Percentiles rank a stretch among this genome's conserved stretches.
Conservation (phyloP, 2,888 invertebrate species). For the Venusia cambrica region DNA sequence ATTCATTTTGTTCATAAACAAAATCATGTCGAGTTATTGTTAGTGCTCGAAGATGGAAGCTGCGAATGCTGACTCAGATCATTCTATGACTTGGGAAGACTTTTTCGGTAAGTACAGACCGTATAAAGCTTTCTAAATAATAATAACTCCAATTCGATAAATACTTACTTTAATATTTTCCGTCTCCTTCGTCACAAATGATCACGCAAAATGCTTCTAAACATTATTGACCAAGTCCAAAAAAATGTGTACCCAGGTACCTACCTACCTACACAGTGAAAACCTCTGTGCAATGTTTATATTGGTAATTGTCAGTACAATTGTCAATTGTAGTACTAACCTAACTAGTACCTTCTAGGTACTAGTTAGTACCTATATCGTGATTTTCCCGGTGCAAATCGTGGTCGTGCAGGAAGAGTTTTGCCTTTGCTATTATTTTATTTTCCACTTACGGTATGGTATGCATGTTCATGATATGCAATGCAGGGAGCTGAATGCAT, state of each 20-base stretch:
- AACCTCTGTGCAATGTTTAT: too few species aligned
- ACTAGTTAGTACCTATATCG: slow-evolving; percentile 28
- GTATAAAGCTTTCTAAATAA: too few species aligned
- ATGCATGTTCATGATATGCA: too few species aligned
- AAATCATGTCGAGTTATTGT: slow-evolving; percentile 47
- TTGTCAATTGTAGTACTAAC: slow-evolving; percentile 6
- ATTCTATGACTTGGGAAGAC: slow-evolving; percentile 87
- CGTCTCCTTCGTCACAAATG: too few species aligned
- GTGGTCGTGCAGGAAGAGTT: slow-evolving; percentile 57
- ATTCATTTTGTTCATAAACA: slow-evolving; percentile 31
- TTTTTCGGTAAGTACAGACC: slow-evolving; percentile 86
- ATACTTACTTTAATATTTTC: too few species aligned
- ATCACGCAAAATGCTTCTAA: too few species aligned
- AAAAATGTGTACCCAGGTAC: too few species aligned
- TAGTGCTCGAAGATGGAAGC: slow-evolving; percentile 73
- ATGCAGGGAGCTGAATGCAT: slow-evolving; percentile 35
- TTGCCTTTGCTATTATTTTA: slow-evolving; percentile 48
- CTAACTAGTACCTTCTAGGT: slow-evolving; percentile 9
- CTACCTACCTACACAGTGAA: too few species aligned
- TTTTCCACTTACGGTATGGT: slow-evolving; percentile 56
- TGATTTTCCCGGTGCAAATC: slow-evolving; percentile 50
- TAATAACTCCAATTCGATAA: too few species aligned
- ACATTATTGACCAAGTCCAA: too few species aligned
- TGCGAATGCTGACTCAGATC: slow-evolving; percentile 83
- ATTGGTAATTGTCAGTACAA: too few species aligned